Evolutionary conservation across 2,113 vertebrate genomes (phyloP).

Genomic region (Zosterops lateralis): DNA sequence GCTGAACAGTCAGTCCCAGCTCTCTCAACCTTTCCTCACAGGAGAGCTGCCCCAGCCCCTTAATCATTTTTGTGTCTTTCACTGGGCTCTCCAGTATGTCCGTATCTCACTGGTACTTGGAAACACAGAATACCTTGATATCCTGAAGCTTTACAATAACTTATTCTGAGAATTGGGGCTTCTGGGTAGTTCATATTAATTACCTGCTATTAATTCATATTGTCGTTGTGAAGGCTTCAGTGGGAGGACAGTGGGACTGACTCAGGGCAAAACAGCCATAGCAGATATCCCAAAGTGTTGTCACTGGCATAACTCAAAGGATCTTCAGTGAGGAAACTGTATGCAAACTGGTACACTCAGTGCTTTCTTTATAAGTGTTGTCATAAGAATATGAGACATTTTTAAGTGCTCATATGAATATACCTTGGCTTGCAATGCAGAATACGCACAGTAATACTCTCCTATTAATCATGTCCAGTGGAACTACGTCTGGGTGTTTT

Average conservation of each 20-base stretch:
- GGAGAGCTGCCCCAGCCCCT: neutral
- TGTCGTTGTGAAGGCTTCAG: neutral
- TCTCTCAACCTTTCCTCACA: neutral
- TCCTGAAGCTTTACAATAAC: neutral
- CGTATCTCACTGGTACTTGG: neutral
- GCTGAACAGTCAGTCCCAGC: neutral
- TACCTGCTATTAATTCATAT: neutral
- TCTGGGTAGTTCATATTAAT: neutral
- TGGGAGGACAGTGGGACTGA: neutral
- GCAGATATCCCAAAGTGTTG: neutral
- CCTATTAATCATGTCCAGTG: neutral
- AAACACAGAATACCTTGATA: neutral
- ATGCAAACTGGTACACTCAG: neutral
- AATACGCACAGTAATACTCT: neutral
- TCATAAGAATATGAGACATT: neutral
- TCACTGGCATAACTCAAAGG: neutral
- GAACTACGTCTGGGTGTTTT: neutral
- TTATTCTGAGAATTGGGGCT: neutral
- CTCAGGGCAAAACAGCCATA: neutral
- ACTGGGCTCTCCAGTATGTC: neutral
- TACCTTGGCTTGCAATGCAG: neutral
- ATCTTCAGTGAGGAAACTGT: neutral
- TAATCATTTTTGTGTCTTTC: neutral
- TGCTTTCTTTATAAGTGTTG: neutral
- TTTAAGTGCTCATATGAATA: neutral